These are phyloP conservation scores for Cydia fagiglandana DNA, from an alignment of 1,140 invertebrate genomes.

Conservation along the genomic window DNA sequence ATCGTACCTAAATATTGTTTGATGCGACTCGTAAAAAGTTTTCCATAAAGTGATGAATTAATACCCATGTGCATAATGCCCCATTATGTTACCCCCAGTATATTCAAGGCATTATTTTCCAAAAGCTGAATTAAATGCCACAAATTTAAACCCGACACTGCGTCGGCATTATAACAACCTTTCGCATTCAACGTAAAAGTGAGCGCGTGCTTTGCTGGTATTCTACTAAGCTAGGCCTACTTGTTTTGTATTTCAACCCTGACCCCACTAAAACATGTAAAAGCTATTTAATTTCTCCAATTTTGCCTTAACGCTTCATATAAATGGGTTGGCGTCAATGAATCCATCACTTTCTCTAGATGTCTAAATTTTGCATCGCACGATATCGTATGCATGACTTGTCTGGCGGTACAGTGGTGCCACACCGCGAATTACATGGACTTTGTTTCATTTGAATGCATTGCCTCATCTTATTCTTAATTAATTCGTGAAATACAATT, in stretches of 20 bases:
- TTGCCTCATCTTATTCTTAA: neutral
- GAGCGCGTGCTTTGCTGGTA: neutral
- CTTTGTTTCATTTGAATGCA: neutral
- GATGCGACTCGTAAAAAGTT: no score
- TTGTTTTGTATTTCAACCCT: constrained; percentile 12
- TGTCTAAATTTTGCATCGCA: constrained; percentile 19
- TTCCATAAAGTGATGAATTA: no score
- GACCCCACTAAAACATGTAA: neutral
- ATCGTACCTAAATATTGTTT: no score
- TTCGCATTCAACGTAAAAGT: neutral
- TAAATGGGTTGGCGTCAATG: constrained; percentile 1
- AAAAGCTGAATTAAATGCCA: no score
- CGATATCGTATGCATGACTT: constrained; percentile 29
- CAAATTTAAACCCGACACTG: neutral
- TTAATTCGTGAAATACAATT: neutral
- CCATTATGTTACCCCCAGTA: no score
- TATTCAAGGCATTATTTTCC: no score
- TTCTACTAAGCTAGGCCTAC: neutral
- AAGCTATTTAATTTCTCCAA: neutral
- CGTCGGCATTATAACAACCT: neutral
- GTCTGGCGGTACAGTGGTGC: constrained; percentile 1
- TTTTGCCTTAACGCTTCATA: neutral
- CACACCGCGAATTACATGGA: neutral
- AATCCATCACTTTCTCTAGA: constrained; percentile 31
- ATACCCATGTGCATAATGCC: no score